Conservation (phyloP, 2,113 vertebrate genomes). For the Chamaea fasciata region DNA sequence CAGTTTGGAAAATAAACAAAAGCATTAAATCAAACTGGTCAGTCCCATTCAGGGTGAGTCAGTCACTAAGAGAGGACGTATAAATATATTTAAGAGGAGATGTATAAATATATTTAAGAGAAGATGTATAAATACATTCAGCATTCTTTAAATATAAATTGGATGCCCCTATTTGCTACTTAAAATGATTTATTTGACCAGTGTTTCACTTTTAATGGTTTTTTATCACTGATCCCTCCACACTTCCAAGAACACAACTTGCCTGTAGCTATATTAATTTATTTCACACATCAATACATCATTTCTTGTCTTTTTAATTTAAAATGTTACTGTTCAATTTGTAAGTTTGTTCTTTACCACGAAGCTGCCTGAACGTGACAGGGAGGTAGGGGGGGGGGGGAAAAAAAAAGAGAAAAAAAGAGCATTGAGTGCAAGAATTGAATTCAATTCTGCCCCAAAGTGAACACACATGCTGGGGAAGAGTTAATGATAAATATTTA, state of each 20-base stretch:
- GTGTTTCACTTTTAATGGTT: not conserved
- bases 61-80: not conserved
- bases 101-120: not conserved
- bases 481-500: constrained; percentile 82
- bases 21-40: not conserved
- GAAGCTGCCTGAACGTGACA: not conserved
- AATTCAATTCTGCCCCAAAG: constrained; percentile 53
- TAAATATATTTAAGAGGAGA: not conserved
- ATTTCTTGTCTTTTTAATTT: no score
- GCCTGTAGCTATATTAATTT: not conserved
- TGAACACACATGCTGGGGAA: constrained; percentile 65
- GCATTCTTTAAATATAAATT: not conserved
- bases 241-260: not conserved
- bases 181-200: not conserved
- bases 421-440: not conserved
- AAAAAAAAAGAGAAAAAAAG: not conserved
- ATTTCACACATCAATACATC: not conserved
- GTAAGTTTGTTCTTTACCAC: not conserved
- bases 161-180: not conserved
- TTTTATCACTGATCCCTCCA: not conserved
- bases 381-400: no score
- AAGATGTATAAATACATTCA: not conserved
- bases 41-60: not conserved
- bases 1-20: not conserved
- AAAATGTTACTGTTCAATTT: not conserved